phyloP scores from a whole-genome alignment of 2,113 vertebrate species.

The Gambusia holbrooki region DNA sequence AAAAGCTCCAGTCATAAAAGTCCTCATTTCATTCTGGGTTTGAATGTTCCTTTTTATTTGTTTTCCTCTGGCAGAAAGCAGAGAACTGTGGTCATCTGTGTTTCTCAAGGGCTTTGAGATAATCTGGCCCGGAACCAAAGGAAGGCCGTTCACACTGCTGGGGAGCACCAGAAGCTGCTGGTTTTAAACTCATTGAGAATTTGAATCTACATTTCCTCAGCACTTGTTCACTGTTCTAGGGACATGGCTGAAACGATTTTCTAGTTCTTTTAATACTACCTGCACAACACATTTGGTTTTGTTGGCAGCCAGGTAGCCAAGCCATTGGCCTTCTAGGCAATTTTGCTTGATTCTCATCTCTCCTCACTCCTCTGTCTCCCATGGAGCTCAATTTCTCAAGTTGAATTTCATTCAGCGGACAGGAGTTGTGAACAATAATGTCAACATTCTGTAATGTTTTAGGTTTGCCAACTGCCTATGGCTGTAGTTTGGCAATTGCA shows the following conservation, averaged over 20 bases:
- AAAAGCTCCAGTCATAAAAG: slow-evolving; percentile 25
- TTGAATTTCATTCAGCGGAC: no score
- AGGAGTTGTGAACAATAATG: no score
- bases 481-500: no score
- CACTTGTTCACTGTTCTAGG: no score
- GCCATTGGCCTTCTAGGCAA: no score
- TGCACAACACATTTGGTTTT: neutral
- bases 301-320: no score
- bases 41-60: slow-evolving; percentile 19
- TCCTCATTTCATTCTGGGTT: slow-evolving; percentile 1
- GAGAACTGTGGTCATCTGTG: slow-evolving; percentile 23
- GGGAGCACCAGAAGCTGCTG: neutral
- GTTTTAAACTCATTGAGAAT: neutral
- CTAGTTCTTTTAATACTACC: neutral
- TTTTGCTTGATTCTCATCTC: no score
- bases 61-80: slow-evolving; percentile 13
- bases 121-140: neutral
- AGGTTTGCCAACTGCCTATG: no score
- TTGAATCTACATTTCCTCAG: neutral
- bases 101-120: slow-evolving; percentile 3
- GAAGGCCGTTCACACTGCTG: neutral
- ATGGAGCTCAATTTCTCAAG: no score
- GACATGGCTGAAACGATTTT: no score
- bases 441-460: no score
- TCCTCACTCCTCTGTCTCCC: no score